Evolutionary conservation across 2,113 vertebrate genomes (phyloP).

Genomic region (Centropristis striata): DNA sequence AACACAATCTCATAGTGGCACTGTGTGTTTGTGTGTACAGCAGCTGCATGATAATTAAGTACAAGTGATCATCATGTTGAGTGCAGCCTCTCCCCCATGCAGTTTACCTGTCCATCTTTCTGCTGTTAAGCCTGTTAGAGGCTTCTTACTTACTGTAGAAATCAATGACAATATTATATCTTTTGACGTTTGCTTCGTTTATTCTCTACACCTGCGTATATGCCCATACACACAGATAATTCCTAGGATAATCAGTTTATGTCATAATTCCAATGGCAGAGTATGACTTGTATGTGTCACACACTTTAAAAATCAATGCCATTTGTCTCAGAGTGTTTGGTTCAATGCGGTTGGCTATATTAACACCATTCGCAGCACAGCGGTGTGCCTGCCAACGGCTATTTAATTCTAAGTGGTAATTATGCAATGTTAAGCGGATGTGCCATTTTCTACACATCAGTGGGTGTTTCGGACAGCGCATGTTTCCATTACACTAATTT

Average conservation of each 20-base stretch:
- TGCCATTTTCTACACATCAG: constrained; percentile 24
- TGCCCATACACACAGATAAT: not conserved
- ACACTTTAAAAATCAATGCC: constrained; percentile 27
- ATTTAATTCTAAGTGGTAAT: constrained; percentile 34
- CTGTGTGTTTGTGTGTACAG: not conserved
- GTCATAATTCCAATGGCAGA: not conserved
- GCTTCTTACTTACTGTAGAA: not conserved
- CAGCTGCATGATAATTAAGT: constrained; percentile 47
- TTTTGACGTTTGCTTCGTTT: not conserved
- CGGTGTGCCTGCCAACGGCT: constrained; percentile 38
- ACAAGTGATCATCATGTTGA: constrained; percentile 39
- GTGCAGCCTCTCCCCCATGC: constrained; percentile 16
- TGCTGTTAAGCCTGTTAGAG: not conserved
- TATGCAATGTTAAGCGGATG: constrained; percentile 19
- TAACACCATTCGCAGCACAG: constrained; percentile 17
- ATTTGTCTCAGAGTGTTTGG: constrained; percentile 24
- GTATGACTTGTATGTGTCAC: not conserved
- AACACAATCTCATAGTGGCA: constrained; percentile 7
- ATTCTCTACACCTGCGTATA: not conserved
- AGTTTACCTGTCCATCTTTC: not conserved
- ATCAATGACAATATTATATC: not conserved
- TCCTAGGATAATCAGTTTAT: not conserved
- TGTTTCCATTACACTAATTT: constrained; percentile 4
- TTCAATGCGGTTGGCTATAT: constrained; percentile 39
- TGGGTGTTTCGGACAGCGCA: not conserved